These are phyloP conservation scores for Silurus meridionalis DNA, from an alignment of 2,113 vertebrate genomes.

Conservation along the genomic window DNA sequence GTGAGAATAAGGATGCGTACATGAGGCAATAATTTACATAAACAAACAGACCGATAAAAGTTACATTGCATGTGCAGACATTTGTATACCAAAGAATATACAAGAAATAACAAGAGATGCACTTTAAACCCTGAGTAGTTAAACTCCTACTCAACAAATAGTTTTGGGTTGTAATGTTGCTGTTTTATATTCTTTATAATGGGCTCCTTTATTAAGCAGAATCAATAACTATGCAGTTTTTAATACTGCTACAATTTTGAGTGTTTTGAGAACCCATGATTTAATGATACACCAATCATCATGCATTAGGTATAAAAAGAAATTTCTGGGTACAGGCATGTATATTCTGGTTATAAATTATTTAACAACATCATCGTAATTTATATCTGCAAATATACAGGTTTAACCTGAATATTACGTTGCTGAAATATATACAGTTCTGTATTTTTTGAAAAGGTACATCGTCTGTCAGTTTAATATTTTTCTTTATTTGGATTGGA, in stretches of 20 bases:
- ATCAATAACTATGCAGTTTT: background rate
- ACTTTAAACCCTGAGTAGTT: background rate
- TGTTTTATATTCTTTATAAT: background rate
- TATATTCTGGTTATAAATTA: constrained; percentile 2
- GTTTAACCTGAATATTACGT: background rate
- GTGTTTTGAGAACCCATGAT: background rate
- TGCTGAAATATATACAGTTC: background rate
- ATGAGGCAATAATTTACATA: background rate
- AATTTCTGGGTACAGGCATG: background rate
- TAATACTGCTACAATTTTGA: background rate
- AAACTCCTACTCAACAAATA: no score
- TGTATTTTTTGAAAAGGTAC: background rate
- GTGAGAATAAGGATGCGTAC: background rate
- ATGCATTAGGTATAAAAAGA: background rate
- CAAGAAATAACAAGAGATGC: background rate
- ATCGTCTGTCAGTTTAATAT: background rate
- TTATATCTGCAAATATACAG: background rate
- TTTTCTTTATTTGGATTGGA: background rate
- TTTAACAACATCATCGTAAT: no score
- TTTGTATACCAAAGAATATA: background rate
- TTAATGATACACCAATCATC: background rate
- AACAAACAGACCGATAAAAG: background rate
- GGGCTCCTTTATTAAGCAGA: background rate
- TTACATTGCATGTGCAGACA: background rate
- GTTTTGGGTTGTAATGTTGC: background rate